phyloP scores from a whole-genome alignment of 2,888 invertebrate genomes.

The Perithous albicinctus region DNA sequence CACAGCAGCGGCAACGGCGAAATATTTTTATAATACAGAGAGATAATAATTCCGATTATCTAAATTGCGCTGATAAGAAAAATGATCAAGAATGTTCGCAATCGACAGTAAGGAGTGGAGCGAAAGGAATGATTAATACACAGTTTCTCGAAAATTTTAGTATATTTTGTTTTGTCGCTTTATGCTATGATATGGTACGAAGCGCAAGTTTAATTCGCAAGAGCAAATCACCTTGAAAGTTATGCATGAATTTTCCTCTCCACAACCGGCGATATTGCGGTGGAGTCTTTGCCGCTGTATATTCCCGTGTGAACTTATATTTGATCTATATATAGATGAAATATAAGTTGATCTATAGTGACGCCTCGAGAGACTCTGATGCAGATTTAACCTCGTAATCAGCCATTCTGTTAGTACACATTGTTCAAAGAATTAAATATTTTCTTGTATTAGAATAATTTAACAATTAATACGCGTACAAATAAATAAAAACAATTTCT shows the following conservation, averaged over 20 bases:
- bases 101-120: too few species aligned
- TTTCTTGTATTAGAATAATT: background rate
- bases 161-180: background rate
- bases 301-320: too few species aligned
- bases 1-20: too few species aligned
- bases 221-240: slow-evolving; percentile 74
- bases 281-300: too few species aligned
- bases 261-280: slow-evolving; percentile 43
- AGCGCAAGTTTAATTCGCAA: slow-evolving; percentile 62
- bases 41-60: too few species aligned
- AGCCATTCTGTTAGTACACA: slow-evolving; percentile 7
- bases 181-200: slow-evolving; percentile 8
- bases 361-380: slow-evolving; percentile 55
- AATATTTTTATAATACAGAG: too few species aligned
- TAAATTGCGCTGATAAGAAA: too few species aligned
- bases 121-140: too few species aligned
- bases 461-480: background rate
- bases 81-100: too few species aligned
- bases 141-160: background rate
- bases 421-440: slow-evolving; percentile 30
- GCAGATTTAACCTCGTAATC: slow-evolving; percentile 66
- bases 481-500: slow-evolving; percentile 55
- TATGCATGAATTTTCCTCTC: slow-evolving; percentile 76
- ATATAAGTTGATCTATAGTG: too few species aligned
- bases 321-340: too few species aligned